phyloP scores from a whole-genome alignment of 2,888 invertebrate genomes.

The Cryptosula pallasiana region DNA sequence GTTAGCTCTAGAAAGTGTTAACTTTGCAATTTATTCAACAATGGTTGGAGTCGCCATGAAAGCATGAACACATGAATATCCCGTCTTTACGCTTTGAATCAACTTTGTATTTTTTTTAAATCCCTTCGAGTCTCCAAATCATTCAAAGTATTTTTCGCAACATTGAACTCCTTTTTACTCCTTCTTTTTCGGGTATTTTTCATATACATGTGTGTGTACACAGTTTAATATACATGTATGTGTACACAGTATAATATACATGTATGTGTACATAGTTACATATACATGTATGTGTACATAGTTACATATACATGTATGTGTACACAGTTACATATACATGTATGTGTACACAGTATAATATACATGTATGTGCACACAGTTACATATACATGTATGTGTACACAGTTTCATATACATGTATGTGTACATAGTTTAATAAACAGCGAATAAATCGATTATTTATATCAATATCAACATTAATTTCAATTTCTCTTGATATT shows the following conservation, averaged over 20 bases:
- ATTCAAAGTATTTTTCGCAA: no score
- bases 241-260: not conserved
- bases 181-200: no score
- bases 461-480: not conserved
- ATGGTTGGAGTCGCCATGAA: no score
- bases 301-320: not conserved
- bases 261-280: not conserved
- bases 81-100: no score
- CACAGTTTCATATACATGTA: not conserved
- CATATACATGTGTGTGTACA: no score
- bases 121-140: no score
- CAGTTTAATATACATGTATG: not conserved
- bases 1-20: no score
- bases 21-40: no score
- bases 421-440: not conserved
- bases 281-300: not conserved
- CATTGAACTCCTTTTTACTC: no score
- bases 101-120: no score
- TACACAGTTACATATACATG: not conserved
- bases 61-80: no score
- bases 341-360: not conserved
- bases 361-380: not conserved
- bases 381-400: not conserved
- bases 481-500: no score
- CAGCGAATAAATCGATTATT: not conserved